Evolutionary conservation across 2,797 vertebrate species (phyloP).

Genomic region (Tamandua tetradactyla): DNA sequence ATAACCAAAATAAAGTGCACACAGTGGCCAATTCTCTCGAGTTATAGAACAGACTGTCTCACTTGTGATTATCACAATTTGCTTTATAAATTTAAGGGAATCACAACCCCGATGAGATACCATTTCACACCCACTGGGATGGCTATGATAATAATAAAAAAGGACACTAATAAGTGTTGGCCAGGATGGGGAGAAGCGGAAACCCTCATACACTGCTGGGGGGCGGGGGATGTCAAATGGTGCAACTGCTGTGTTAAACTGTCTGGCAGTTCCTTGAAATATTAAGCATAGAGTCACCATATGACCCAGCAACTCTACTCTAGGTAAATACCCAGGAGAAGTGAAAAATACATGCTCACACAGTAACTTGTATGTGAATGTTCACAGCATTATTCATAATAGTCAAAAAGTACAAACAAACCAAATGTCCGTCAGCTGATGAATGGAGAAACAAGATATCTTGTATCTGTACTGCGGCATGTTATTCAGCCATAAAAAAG

Average conservation of each 20-base stretch:
- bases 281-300: background rate
- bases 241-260: background rate
- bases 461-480: background rate
- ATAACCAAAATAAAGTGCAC: background rate
- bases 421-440: background rate
- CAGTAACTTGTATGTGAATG: background rate
- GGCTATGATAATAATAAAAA: constrained; percentile 19
- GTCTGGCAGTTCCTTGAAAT: background rate
- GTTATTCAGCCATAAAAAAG: background rate
- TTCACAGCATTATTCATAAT: background rate
- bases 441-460: background rate
- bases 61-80: background rate
- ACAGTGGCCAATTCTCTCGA: background rate
- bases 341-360: background rate
- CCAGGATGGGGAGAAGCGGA: background rate
- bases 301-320: background rate
- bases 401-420: background rate
- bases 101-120: background rate
- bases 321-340: background rate
- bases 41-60: background rate
- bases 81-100: constrained; percentile 44
- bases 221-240: background rate
- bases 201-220: background rate
- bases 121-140: background rate
- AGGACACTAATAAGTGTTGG: background rate